phyloP scores from a whole-genome alignment of 1,140 invertebrate species.

The Drosophila lini region DNA sequence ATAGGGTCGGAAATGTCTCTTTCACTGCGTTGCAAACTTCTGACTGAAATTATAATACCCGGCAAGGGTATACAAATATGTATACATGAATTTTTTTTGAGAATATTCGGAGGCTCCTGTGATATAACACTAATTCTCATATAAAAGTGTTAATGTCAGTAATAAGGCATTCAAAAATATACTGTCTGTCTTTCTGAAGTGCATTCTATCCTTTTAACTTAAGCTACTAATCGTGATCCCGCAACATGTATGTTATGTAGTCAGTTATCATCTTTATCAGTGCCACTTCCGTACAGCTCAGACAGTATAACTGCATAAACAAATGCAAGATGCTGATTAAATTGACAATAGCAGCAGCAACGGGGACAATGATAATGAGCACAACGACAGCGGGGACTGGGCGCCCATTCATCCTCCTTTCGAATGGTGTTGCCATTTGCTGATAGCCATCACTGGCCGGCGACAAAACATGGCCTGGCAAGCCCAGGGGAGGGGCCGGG shows the following conservation, averaged over 20 bases:
- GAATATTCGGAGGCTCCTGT: neutral
- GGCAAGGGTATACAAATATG: neutral
- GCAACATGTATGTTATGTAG: slow-evolving; percentile 12
- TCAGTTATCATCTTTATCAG: slow-evolving; percentile 24
- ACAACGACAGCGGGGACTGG: slow-evolving; percentile 14
- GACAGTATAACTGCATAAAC: slow-evolving; percentile 62
- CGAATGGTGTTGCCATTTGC: slow-evolving; percentile 63
- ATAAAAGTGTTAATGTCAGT: neutral
- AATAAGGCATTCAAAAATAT: neutral
- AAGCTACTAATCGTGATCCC: neutral
- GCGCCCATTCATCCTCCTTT: slow-evolving; percentile 1
- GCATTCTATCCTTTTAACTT: neutral
- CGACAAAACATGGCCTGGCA: slow-evolving; percentile 57
- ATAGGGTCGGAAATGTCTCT: no score
- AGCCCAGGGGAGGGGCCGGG: slow-evolving; percentile 3
- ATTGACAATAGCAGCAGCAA: slow-evolving; percentile 51
- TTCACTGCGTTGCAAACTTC: no score
- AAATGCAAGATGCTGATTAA: slow-evolving; percentile 65
- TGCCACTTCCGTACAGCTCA: neutral
- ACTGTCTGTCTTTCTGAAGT: neutral
- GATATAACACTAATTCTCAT: no score
- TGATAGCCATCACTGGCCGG: slow-evolving; percentile 66
- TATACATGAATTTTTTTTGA: neutral
- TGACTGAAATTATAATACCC: no score
- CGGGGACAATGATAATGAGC: slow-evolving; percentile 43